These are phyloP conservation scores for Sciurus vulgaris DNA, from an alignment of 2,797 vertebrate species.

Conservation along the genomic window DNA sequence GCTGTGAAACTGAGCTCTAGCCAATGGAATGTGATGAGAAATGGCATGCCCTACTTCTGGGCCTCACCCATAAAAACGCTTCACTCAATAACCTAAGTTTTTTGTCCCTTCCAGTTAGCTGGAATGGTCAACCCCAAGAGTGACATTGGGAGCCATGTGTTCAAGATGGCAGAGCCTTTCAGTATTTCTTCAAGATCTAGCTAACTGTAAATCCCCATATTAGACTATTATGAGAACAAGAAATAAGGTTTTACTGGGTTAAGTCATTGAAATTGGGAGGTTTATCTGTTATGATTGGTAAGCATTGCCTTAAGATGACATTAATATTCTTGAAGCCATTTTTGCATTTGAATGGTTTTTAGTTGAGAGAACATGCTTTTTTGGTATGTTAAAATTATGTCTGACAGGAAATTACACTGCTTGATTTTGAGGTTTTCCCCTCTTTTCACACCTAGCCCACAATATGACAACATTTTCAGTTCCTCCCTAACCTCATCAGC, in stretches of 20 bases:
- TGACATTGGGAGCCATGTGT: not conserved
- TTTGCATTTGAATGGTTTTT: not conserved
- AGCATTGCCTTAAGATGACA: not conserved
- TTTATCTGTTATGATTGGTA: not conserved
- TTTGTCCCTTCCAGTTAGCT: not conserved
- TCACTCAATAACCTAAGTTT: not conserved
- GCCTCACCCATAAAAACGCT: not conserved
- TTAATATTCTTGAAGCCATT: constrained; percentile 10
- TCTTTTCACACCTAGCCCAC: not conserved
- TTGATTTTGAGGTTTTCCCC: not conserved
- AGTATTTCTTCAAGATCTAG: not conserved
- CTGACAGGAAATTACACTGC: not conserved
- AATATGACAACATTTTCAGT: not conserved
- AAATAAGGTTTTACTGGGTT: not conserved
- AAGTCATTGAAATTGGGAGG: not conserved
- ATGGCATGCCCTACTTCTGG: not conserved
- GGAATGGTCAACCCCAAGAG: not conserved
- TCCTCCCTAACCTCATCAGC: not conserved
- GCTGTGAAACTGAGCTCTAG: not conserved
- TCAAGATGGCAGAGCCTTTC: not conserved
- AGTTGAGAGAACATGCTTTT: not conserved
- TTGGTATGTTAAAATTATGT: not conserved
- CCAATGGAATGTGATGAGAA: not conserved
- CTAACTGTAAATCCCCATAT: not conserved
- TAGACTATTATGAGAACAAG: not conserved